Evolutionary conservation across 2,888 invertebrate genomes (phyloP), one percentile per base, ranked within the genome.

Genomic region (Tillus elongatus): DNA sequence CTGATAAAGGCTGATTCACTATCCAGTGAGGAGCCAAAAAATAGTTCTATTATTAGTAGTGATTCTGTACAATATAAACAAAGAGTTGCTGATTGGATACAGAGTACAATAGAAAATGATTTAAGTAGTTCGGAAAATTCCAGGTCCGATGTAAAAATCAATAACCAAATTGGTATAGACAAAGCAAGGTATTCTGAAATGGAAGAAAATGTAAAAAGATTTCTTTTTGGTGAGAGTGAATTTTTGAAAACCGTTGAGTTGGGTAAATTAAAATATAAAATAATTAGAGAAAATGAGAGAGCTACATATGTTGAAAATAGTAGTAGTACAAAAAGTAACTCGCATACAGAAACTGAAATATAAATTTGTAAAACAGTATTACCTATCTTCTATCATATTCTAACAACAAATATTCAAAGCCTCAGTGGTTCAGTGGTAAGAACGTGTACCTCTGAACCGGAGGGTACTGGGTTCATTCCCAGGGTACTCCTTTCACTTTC

Each of bases 141-240:
- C 39, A 54, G 64, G 46, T 64, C 64, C 42, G 19, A 10, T 42
- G 11, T 30, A 11, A 35, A 13, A 35, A 36, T 31, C 31, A 15
- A 9, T 33, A 28, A 12, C 59, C 66, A 2, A 67, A 56, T 55
- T 15, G 64, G 60, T 38, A 63, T 67, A 36, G 66, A 64, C 43
- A 56, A 63, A 6, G 66, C 60, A 15, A 63, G 59, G 57, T 72
- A 80, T 49, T 79, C 78, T 12, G 74, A 80, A 57, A 82, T 82
- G 80, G 82, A 82, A 57, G 79, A 80, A 54, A 80, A 82, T 57
- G 82, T 82, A n/a, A 81, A 80, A 61, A 76, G 79, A 58, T 81
- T 82, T 61, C 63, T 82, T 49, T 68, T 80, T 41, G 64, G 64
- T 2, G 61, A 63, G 42, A 61, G 56, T 37, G 61, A 61, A 30